Evolutionary conservation across 2,113 vertebrate genomes (phyloP).

Genomic region (Hippocampus comes): DNA sequence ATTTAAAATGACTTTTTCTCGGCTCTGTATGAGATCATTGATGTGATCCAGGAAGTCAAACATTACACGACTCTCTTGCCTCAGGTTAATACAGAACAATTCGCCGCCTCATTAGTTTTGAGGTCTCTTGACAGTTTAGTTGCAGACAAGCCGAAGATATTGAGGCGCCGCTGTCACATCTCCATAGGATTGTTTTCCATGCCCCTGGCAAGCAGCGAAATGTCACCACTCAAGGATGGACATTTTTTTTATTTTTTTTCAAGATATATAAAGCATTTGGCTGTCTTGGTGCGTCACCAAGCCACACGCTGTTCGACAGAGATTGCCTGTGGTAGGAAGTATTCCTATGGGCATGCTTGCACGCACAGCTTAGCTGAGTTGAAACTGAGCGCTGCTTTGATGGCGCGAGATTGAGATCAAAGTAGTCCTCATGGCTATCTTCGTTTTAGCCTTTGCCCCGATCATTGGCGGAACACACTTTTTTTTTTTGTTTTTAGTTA

Average conservation of each 20-base stretch:
- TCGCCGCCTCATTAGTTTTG: slow-evolving; percentile 2
- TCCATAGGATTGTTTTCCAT: slow-evolving; percentile 14
- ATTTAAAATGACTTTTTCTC: too few relatives aligned
- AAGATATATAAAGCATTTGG: neutral
- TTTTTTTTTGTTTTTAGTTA: neutral
- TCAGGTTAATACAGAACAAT: too few relatives aligned
- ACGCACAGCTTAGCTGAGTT: neutral
- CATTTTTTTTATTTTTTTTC: neutral
- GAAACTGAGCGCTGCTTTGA: slow-evolving; percentile 22
- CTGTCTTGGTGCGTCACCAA: neutral
- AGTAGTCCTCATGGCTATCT: slow-evolving; percentile 23
- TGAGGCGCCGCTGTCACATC: too few relatives aligned
- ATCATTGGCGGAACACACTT: neutral
- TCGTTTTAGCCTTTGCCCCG: slow-evolving; percentile 8
- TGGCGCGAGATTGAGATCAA: slow-evolving; percentile 37
- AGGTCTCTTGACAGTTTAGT: slow-evolving; percentile 18
- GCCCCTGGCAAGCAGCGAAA: slow-evolving; percentile 8
- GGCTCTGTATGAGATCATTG: neutral
- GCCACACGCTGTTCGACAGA: slow-evolving; percentile 4
- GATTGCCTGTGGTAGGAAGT: neutral
- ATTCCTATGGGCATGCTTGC: slow-evolving; percentile 1
- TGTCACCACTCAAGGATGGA: slow-evolving; percentile 10
- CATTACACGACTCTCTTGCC: neutral
- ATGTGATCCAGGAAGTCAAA: neutral
- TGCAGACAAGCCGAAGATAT: slow-evolving; percentile 17